Evolutionary conservation across 2,113 vertebrate genomes (phyloP), one percentile per base, ranked within the genome.

Genomic region (Oryzias curvinotus): DNA sequence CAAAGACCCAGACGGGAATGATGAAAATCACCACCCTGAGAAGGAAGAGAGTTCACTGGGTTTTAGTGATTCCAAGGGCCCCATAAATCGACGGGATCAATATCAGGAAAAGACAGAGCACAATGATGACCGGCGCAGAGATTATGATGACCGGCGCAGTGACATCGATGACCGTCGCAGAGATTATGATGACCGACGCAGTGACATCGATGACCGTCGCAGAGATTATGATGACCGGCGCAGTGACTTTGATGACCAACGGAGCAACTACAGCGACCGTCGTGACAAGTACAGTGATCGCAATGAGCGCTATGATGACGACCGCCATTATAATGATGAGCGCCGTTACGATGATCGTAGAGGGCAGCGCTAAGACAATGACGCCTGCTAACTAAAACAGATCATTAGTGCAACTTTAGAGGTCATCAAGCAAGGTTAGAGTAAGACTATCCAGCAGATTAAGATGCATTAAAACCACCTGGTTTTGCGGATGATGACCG

Each of bases 341-440:
- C 73, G 78, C 42, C 78, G 59, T n/a, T 67, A 88, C 3, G 7
- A 63, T 12, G 80, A 77, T 17, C 59, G 70, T 3, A 21, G 62
- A 30, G 82, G 73, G 3, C 53, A 64, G 5, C 61, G 52, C 14
- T 30, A 60, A 1, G 49, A 77, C 23, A 58, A 77, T 1, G 48
- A 80, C 4, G 43, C 73, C 52, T 75, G 57, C 4, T 63, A 87
- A 10, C 36, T 28, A 7, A 28, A 28, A 23, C 21, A 23, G 21
- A 23, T 23, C 21, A 36, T 36, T 10, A 12, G 8, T 13, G 10
- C 36, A 36, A 36, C 36, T 36, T 36, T 36, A 36, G 36, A 36
- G 89, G 45, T 83, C 87, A 13, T 14, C 65, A 3, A 71, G 68
- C 25, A 81, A 36, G 28, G 70, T 80, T 4, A 4, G 48, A 84